These are phyloP conservation scores for Ashinkailepas kermadecensis DNA, from an alignment of 2,888 invertebrate species.

Conservation along the genomic window DNA sequence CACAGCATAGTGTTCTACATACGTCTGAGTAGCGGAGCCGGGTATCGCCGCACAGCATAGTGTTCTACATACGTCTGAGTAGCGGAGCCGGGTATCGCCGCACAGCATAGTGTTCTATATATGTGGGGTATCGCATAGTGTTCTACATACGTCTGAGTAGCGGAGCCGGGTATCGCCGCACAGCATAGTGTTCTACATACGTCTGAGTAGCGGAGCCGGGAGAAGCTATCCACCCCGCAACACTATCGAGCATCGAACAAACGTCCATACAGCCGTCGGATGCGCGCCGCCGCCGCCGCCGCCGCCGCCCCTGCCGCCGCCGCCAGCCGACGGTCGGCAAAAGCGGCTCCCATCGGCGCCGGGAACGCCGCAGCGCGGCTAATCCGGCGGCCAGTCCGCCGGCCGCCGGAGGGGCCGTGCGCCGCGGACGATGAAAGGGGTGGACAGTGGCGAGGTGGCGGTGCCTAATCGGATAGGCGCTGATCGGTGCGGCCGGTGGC, in stretches of 20 bases:
- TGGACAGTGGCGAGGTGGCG: neutral
- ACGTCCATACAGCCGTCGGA: neutral
- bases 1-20: no score
- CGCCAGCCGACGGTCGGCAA: neutral
- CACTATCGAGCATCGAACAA: neutral
- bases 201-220: neutral
- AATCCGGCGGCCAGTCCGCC: neutral
- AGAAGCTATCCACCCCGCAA: neutral
- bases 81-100: no score
- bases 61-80: no score
- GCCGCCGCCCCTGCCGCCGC: neutral
- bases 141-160: no score
- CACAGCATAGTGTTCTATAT: no score
- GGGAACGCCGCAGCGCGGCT: neutral
- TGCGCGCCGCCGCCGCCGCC: neutral
- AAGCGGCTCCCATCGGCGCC: neutral
- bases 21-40: no score
- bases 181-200: neutral
- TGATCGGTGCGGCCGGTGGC: neutral
- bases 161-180: neutral
- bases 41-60: no score
- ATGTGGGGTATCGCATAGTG: no score
- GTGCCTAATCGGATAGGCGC: neutral
- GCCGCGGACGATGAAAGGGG: neutral
- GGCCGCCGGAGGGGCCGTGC: neutral